These are phyloP conservation scores for Amphiura filiformis DNA, from an alignment of 35 echinoderm and acorn worm genomes.

Conservation along the genomic window DNA sequence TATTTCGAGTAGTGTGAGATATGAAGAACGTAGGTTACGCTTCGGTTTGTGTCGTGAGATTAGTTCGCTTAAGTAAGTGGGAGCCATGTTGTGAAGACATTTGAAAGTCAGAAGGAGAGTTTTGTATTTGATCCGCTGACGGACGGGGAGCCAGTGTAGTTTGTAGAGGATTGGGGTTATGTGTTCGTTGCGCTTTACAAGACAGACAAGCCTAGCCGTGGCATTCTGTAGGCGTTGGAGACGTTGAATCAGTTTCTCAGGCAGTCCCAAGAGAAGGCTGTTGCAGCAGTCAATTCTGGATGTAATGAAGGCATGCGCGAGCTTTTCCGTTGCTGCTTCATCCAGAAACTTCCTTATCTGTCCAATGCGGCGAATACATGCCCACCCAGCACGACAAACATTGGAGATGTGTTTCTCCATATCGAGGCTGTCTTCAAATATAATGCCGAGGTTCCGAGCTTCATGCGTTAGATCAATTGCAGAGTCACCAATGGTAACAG, in stretches of 20 bases:
- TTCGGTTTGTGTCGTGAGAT: no score
- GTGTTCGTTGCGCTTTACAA: neutral
- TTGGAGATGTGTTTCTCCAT: no score
- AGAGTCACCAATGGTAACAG: neutral
- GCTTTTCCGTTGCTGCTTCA: neutral
- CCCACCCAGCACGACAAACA: no score
- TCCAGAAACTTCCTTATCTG: neutral
- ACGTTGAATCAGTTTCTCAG: neutral
- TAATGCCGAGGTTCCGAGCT: neutral
- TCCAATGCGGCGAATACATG: neutral
- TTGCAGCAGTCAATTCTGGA: constrained; percentile 39
- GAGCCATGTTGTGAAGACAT: no score
- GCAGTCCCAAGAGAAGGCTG: constrained; percentile 14
- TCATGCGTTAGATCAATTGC: neutral
- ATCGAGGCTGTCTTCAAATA: neutral
- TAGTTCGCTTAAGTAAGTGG: no score
- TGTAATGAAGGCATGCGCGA: constrained; percentile 34
- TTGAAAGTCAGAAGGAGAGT: no score
- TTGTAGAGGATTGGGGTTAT: constrained; percentile 12
- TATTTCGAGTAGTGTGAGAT: no score
- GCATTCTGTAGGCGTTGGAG: constrained; percentile 25
- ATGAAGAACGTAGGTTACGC: no score
- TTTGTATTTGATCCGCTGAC: neutral
- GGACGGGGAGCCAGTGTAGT: constrained; percentile 24
- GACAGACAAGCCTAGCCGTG: constrained; percentile 21